Evolutionary conservation across 2,113 vertebrate genomes (phyloP).

Genomic region (Lepisosteus osseus): DNA sequence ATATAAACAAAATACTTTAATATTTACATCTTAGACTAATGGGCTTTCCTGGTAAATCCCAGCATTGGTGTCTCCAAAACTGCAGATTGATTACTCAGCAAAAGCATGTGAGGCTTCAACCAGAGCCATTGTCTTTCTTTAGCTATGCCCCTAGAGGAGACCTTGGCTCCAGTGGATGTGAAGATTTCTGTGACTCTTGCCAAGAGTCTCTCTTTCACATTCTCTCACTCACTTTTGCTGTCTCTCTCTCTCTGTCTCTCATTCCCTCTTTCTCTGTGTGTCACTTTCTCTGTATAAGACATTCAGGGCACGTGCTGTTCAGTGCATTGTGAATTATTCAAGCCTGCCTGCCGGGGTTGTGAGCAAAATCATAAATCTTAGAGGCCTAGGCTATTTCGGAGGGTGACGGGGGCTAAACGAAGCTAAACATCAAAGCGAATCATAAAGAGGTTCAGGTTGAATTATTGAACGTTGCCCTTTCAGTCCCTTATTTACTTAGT

Average conservation of each 20-base stretch:
- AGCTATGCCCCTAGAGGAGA: too few relatives aligned
- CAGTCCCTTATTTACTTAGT: not conserved
- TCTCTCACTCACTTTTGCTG: not conserved
- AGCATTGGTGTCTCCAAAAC: too few relatives aligned
- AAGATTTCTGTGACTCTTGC: too few relatives aligned
- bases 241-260: not conserved
- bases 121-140: too few relatives aligned
- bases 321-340: slow-evolving; percentile 80
- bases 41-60: too few relatives aligned
- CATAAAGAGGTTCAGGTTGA: slow-evolving; percentile 28
- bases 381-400: slow-evolving; percentile 61
- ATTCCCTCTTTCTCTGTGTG: slow-evolving; percentile 17
- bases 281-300: slow-evolving; percentile 53
- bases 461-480: slow-evolving; percentile 35
- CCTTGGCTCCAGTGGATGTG: too few relatives aligned
- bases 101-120: too few relatives aligned
- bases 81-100: too few relatives aligned
- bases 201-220: not conserved
- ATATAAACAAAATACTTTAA: too few relatives aligned
- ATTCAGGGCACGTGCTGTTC: slow-evolving; percentile 67
- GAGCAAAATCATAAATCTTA: slow-evolving; percentile 69
- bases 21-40: too few relatives aligned
- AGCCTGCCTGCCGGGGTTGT: slow-evolving; percentile 64
- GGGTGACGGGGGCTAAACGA: slow-evolving; percentile 64
- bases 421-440: slow-evolving; percentile 60